Evolutionary conservation across 2,888 invertebrate genomes (phyloP), one percentile per base, ranked within the genome.

Genomic region (Sesia bembeciformis): DNA sequence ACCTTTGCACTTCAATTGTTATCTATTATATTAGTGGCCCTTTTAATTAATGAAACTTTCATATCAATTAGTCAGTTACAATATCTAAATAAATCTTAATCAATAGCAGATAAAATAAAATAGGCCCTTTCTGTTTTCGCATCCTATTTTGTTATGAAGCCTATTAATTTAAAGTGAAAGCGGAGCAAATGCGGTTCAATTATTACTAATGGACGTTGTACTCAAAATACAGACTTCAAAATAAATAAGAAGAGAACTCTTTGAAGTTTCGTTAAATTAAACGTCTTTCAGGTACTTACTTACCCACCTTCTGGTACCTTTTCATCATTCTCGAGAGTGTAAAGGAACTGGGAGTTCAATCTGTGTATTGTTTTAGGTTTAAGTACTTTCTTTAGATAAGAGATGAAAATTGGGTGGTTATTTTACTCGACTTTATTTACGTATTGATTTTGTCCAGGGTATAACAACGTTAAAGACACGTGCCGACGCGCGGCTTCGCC

Each of bases 401-500:
- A 23, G 23, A 46, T 5, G 46, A 4, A 46, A 46, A 8, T 46
- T 46, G 8, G 46, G n/a, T 23, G 23, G 23, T 23, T 23, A 46
- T 8, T 0, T 46, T 46, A 4, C 23, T 46, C 5, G 46, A 6
- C 4, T 46, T 46, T n/a, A 7, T 46, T 46, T 46, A 23, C 23
- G 23, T 23, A 46, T 72, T 62, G 65, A 64, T 67, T 65, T 66
- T 62, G 63, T 59, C 62, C 63, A 55, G 57, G 63, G 66, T 23
- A 8, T 67, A 68, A 66, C 65, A 65, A 67, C 69, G 67, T 68
- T 71, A 62, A 61, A 66, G 62, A 66, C 70, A 74, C 71, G 70
- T 74, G 78, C 68, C 69, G 69, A 67, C 68, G 65, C 67, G 67
- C 68, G 68, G 69, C 60, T 63, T 61, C 56, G 53, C 57, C 62